Percentiles rank a stretch among this genome's conserved stretches.
phyloP scores from a whole-genome alignment of 1,140 invertebrate species.

The Drosophila simulans region DNA sequence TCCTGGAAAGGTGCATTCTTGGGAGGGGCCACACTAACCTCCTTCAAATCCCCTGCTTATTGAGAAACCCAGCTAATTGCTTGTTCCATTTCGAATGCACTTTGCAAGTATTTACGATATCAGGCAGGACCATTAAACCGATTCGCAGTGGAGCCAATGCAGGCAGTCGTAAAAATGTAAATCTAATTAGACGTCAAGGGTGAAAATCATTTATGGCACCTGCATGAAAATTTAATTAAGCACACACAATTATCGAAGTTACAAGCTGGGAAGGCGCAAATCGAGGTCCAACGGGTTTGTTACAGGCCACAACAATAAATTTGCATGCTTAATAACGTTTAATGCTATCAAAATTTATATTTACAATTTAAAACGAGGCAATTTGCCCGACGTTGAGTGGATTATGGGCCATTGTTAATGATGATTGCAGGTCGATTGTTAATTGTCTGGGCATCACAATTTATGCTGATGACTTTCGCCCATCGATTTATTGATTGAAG shows the following conservation, averaged over 20 bases:
- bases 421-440: conserved; percentile 79
- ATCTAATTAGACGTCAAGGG: conserved; percentile 70
- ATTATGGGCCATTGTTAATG: conserved; percentile 77
- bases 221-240: conserved; percentile 83
- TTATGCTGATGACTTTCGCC: conserved; percentile 74
- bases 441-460: conserved; percentile 66
- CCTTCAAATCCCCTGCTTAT: neutral
- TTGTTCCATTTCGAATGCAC: neutral
- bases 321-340: conserved; percentile 73
- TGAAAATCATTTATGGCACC: conserved; percentile 79
- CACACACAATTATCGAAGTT: conserved; percentile 69
- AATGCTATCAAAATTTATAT: conserved; percentile 79
- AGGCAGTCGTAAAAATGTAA: conserved; percentile 62
- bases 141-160: conserved; percentile 6
- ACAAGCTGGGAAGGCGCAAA: conserved; percentile 9
- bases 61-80: neutral
- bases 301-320: conserved; percentile 50
- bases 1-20: conserved; percentile 44
- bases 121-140: conserved; percentile 13
- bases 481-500: conserved; percentile 77
- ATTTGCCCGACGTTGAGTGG: conserved; percentile 71
- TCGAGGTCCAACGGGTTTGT: conserved; percentile 16
- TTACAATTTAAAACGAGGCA: conserved; percentile 78
- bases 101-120: conserved; percentile 11
- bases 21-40: conserved; percentile 36